phyloP scores from a whole-genome alignment of 2,888 invertebrate genomes.

The Ophion slaviceki region DNA sequence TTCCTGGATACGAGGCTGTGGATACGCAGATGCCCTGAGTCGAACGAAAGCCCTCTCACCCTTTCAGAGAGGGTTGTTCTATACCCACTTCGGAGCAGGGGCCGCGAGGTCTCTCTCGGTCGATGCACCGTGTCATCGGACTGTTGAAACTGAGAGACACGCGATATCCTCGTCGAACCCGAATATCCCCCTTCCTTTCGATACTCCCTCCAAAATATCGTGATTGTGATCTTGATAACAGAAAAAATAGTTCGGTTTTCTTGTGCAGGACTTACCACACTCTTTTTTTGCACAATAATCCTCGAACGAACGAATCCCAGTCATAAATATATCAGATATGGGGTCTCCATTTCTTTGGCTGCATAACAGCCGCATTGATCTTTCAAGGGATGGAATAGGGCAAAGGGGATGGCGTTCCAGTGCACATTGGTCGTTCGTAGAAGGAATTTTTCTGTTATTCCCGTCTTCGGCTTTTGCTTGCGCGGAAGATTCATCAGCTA shows the following conservation, averaged over 20 bases:
- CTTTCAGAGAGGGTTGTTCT: conserved; percentile 29
- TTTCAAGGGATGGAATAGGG: background rate
- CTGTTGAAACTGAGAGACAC: conserved; percentile 60
- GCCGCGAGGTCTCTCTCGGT: conserved; percentile 64
- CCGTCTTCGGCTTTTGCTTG: too few species aligned
- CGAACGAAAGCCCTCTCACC: conserved; percentile 20
- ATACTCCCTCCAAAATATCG: conserved; percentile 13
- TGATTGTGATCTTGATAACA: conserved; percentile 18
- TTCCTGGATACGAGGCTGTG: conserved; percentile 8
- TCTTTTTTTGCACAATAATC: background rate
- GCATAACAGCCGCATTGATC: background rate
- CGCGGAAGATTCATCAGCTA: too few species aligned
- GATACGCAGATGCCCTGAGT: conserved; percentile 44
- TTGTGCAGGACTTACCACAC: background rate
- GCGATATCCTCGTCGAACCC: conserved; percentile 54
- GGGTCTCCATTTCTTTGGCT: background rate
- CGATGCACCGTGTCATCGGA: conserved; percentile 64
- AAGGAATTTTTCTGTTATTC: too few species aligned
- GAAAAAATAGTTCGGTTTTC: conserved; percentile 14
- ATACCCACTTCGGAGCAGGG: conserved; percentile 33
- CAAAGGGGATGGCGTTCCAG: background rate
- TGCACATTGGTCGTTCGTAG: background rate
- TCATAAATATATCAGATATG: background rate
- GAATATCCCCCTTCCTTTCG: conserved; percentile 8
- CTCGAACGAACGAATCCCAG: conserved; percentile 4